Evolutionary conservation across 53 echinoderm and acorn worm species (phyloP), one percentile per base, ranked within the genome.

Genomic region (Astropecten irregularis): DNA sequence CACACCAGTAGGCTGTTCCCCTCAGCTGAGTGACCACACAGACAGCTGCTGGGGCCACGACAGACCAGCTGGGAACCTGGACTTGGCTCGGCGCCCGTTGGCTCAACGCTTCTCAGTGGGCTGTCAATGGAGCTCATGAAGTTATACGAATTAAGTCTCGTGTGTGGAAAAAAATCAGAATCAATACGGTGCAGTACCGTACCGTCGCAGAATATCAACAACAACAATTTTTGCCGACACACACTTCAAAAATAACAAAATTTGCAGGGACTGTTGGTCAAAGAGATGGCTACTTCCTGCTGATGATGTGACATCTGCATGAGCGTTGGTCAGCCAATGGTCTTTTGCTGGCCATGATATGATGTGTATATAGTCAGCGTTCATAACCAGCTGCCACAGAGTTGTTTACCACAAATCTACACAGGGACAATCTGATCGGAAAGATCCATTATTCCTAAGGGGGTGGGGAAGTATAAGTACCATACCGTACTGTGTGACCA

Each of bases 21-120:
- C 76, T 57, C n/a, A n/a, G n/a, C 76, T 4, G 58, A 76, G 76
- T 58, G 76, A 58, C 76, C 76, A 76, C 76, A 76, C 76, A 76
- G 57, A 76, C 76, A 76, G 76, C 58, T 76, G 76, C 56, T 26
- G 3, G 57, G 27, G 51, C 26, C 3, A 58, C 9, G 18, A 34
- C 71, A 52, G 76, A 54, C 55, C 76, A 76, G 76, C 76, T 76
- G 55, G 76, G 76, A 38, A 39, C 76, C 38, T 3, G 38, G 18
- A 38, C 65, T 37, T 14, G 9, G 65, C 65, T 9, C 36, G 65
- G 65, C 65, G 38, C 65, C 14, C 40, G 76, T 36, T 3, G 74
- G 76, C 76, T 76, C 56, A 39, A 40, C 36, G 54, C 30, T 30
- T 55, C 76, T 76, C 38, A 16, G 40, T 40, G 44, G 76, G 76